Conservation (phyloP, 2,113 vertebrate genomes). For the Ictalurus punctatus region DNA sequence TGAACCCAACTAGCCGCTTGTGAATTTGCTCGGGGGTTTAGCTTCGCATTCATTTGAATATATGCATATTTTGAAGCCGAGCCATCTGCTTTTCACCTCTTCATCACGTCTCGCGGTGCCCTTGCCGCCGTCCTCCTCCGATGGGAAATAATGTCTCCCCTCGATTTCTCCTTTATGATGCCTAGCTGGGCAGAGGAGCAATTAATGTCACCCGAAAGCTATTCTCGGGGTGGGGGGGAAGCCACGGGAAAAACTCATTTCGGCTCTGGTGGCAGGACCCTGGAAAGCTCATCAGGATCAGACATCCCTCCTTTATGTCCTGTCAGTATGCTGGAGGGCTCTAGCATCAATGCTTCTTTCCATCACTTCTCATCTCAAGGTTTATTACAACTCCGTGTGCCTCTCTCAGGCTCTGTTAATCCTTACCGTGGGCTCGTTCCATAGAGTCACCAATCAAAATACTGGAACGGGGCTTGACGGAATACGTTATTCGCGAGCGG, state of each 20-base stretch:
- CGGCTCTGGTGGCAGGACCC: slow-evolving; percentile 61
- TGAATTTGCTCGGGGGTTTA: slow-evolving; percentile 57
- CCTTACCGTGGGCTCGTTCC: slow-evolving; percentile 42
- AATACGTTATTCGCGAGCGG: slow-evolving; percentile 8
- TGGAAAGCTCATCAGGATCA: slow-evolving; percentile 74
- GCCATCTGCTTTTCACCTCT: slow-evolving; percentile 52
- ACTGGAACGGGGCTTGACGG: too few species aligned
- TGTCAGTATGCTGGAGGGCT: slow-evolving; percentile 50
- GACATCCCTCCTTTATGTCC: slow-evolving; percentile 69
- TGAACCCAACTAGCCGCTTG: slow-evolving; percentile 43
- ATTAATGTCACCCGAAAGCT: slow-evolving; percentile 77
- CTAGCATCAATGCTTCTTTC: slow-evolving; percentile 64
- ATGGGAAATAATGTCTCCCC: slow-evolving; percentile 56
- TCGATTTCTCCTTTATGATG: slow-evolving; percentile 63
- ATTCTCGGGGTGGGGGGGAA: slow-evolving; percentile 60
- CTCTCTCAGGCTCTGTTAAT: slow-evolving; percentile 43
- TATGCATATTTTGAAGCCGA: slow-evolving; percentile 61
- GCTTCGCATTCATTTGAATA: slow-evolving; percentile 70
- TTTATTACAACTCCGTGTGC: slow-evolving; percentile 68
- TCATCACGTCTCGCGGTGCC: slow-evolving; percentile 49
- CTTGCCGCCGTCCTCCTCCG: slow-evolving; percentile 48
- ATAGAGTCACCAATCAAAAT: not conserved
- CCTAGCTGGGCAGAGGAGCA: slow-evolving; percentile 67
- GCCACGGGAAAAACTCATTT: slow-evolving; percentile 71
- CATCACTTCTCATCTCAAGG: slow-evolving; percentile 61